Conservation (phyloP, 2,888 invertebrate species). For the Ellobium chinense region DNA sequence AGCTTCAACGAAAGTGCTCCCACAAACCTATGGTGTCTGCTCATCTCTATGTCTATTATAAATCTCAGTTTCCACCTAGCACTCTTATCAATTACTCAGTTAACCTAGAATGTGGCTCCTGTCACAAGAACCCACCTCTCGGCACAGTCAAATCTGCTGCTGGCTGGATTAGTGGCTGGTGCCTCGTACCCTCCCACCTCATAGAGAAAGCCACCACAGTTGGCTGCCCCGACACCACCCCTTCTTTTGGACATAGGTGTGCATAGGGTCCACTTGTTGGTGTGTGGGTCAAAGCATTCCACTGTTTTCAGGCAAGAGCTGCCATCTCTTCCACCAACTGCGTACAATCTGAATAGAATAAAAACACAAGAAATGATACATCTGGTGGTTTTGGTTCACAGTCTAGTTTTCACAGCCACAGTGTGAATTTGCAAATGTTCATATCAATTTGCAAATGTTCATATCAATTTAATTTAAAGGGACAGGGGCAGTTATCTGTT, state of each 20-base stretch:
- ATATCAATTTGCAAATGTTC: neutral
- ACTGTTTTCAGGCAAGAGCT: slow-evolving; percentile 93
- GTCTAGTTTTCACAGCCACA: too few relatives aligned
- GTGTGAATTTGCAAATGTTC: too few relatives aligned
- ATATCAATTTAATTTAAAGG: too few relatives aligned
- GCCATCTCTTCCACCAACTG: slow-evolving; percentile 95
- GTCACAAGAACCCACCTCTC: slow-evolving; percentile 84
- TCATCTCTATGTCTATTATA: too few relatives aligned
- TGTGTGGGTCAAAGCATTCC: slow-evolving; percentile 91
- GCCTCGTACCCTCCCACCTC: slow-evolving; percentile 97
- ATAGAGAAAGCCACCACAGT: slow-evolving; percentile 92
- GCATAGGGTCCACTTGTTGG: slow-evolving; percentile 90
- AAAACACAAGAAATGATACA: too few relatives aligned
- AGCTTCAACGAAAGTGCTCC: too few relatives aligned
- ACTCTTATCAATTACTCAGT: too few relatives aligned
- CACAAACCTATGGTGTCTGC: too few relatives aligned
- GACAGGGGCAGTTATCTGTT: too few relatives aligned
- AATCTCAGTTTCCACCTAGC: too few relatives aligned
- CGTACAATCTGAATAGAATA: slow-evolving; percentile 86
- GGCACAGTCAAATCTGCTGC: slow-evolving; percentile 91
- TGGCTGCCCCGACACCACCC: slow-evolving; percentile 94
- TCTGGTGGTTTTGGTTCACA: too few relatives aligned
- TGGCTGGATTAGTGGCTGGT: slow-evolving; percentile 91
- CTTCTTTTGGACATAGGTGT: slow-evolving; percentile 92
- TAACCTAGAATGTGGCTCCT: too few relatives aligned